Conservation (phyloP, 1,140 invertebrate species). For the Andrena cerasifolii region DNA sequence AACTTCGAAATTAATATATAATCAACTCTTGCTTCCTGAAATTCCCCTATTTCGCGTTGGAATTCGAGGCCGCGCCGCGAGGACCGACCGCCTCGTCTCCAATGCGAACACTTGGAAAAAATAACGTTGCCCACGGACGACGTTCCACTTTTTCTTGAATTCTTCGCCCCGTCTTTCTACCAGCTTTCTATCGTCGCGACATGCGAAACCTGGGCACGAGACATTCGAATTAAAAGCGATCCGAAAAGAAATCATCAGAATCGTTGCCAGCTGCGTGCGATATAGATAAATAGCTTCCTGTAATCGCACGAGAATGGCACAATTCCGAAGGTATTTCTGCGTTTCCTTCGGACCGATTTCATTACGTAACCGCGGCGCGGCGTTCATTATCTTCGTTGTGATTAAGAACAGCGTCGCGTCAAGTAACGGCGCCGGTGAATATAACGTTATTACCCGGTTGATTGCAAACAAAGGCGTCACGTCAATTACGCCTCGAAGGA, state of each 20-base stretch:
- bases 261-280: too few species aligned
- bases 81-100: neutral
- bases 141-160: too few species aligned
- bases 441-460: slow-evolving; percentile 16
- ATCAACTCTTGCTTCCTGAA: neutral
- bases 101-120: neutral
- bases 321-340: neutral
- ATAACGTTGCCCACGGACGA: neutral
- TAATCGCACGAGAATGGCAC: neutral
- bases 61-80: neutral
- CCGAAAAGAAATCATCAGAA: too few species aligned
- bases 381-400: slow-evolving; percentile 8
- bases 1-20: slow-evolving; percentile 4
- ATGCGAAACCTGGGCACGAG: too few species aligned
- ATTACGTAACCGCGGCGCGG: slow-evolving; percentile 15
- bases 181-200: too few species aligned
- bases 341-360: slow-evolving; percentile 1
- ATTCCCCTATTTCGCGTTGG: neutral
- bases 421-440: slow-evolving; percentile 30
- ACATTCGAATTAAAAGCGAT: too few species aligned
- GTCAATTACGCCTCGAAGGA: slow-evolving; percentile 1
- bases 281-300: too few species aligned
- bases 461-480: slow-evolving; percentile 32
- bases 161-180: too few species aligned
- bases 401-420: neutral